Conservation (phyloP, 2,797 vertebrate genomes). For the Microctenopoma stevenorrisi region DNA sequence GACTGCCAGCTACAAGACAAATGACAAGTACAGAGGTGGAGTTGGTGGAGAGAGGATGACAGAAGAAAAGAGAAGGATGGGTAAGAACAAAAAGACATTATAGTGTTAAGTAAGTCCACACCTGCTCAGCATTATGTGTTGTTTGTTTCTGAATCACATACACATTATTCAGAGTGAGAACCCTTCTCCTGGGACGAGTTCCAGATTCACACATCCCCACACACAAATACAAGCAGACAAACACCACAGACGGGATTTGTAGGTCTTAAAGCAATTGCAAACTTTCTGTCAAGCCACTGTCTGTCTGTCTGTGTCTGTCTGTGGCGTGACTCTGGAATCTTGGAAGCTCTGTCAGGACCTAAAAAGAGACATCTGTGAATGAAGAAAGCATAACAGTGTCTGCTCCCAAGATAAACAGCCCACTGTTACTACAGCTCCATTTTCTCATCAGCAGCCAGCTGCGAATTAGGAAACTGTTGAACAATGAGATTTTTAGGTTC, state of each 20-base stretch:
- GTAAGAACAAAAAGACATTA: conserved; percentile 6
- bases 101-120: conserved; percentile 11
- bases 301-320: conserved; percentile 22
- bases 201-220: conserved; percentile 47
- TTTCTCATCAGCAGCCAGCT: conserved; percentile 66
- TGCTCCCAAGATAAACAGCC: conserved; percentile 73
- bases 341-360: conserved; percentile 54
- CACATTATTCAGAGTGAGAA: conserved; percentile 21
- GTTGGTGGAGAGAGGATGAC: background rate
- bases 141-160: conserved; percentile 43
- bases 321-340: conserved; percentile 54
- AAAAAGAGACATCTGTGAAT: conserved; percentile 74
- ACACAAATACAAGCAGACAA: conserved; percentile 4
- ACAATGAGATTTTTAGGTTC: conserved; percentile 45
- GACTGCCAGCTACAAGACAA: conserved; percentile 88
- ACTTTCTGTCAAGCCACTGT: conserved; percentile 21
- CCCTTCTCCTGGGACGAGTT: conserved; percentile 43
- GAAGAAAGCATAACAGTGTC: conserved; percentile 64
- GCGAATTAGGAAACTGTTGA: conserved; percentile 62
- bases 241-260: conserved; percentile 12
- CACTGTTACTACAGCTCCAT: conserved; percentile 56
- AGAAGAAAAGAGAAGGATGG: background rate
- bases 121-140: conserved; percentile 48
- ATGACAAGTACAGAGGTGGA: background rate
- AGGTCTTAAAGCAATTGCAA: conserved; percentile 24